Base-by-base conservation (phyloP, 1,140 invertebrate species). In the Diprion similis region DNA sequence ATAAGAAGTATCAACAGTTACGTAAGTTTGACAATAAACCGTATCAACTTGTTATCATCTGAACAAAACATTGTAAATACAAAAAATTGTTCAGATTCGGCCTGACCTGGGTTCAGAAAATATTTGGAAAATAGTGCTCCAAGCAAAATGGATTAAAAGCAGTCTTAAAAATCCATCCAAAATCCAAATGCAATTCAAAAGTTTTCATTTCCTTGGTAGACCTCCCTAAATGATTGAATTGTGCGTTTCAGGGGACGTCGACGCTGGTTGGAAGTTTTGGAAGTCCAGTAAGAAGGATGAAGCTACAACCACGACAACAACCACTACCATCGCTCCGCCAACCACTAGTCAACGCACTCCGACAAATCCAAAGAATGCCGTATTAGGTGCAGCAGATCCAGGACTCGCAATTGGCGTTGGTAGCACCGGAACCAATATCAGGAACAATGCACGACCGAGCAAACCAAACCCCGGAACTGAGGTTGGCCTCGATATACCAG, bases 201-300 rank as follows among this genome's bases (percentile, higher is more conserved):
- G 24, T 37, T 6, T 1, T 37, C 2, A 37, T 37, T 37, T 37
- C 6, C 24, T 37, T 37, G 24, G 24, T 37, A 37, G 24, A 37
- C 2, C 6, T 37, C 6, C 24, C 24, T 37, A 4, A 37, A 37
- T 6, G 24, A 37, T 37, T 37, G 24, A 37, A 37, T 6, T 37
- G 24, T 37, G 6, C 24, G 24, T 59, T 59, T 45, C 17, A 81
- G 81, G 66, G 47, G 75, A 84, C 64, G 75, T 76, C 46, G 80
- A 85, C 8, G 85, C 82, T 45, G 82, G 78, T 70, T 86, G 83
- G 83, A 85, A 85, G 51, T 86, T 85, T 59, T 86, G 84, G 84
- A 83, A 85, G 51, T 59, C 51, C 11, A 81, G 79, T 69, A 79
- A 83, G 48, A 83, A 83, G 46, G 78, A 82, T 19, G 75, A 80